These are phyloP conservation scores for Camptogramma bilineatum DNA, from an alignment of 2,888 invertebrate genomes.

Conservation along the genomic window DNA sequence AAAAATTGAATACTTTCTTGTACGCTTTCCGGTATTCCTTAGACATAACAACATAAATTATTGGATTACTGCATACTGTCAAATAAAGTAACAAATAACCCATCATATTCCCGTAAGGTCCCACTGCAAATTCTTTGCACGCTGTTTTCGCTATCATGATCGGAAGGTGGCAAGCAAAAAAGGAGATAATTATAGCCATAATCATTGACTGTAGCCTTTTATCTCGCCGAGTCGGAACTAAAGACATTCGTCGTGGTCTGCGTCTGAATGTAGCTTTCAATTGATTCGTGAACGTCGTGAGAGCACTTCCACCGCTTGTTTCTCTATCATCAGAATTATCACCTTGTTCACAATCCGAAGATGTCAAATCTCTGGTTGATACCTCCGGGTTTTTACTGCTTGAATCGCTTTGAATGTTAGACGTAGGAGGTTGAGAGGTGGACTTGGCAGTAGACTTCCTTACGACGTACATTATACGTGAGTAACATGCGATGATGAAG, in stretches of 20 bases:
- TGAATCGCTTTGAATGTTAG: constrained; percentile 9
- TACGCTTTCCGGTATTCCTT: constrained; percentile 41
- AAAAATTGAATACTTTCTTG: constrained; percentile 20
- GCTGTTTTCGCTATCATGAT: constrained; percentile 27
- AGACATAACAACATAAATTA: constrained; percentile 40
- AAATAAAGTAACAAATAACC: constrained; percentile 30
- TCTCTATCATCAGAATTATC: constrained; percentile 13
- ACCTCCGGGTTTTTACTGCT: constrained; percentile 14
- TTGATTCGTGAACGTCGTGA: constrained; percentile 18
- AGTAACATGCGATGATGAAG: constrained; percentile 31
- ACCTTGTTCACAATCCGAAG: constrained; percentile 9
- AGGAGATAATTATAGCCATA: constrained; percentile 29
- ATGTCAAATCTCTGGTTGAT: constrained; percentile 12
- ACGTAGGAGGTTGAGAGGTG: not conserved
- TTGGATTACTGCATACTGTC: constrained; percentile 34
- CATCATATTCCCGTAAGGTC: constrained; percentile 26
- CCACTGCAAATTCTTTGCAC: not conserved
- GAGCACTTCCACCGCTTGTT: not conserved
- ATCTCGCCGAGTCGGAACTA: constrained; percentile 33
- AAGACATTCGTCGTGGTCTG: constrained; percentile 10
- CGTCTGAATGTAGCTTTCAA: constrained; percentile 19
- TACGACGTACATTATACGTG: constrained; percentile 36
- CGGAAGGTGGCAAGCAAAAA: constrained; percentile 36
- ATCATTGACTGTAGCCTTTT: constrained; percentile 39
- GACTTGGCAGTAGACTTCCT: constrained; percentile 23